A percentile compares a stretch with the other conserved stretches of the same genome.
These are phyloP conservation scores for Chymomyza procnemis DNA, from an alignment of 2,888 invertebrate species.

Conservation along the genomic window DNA sequence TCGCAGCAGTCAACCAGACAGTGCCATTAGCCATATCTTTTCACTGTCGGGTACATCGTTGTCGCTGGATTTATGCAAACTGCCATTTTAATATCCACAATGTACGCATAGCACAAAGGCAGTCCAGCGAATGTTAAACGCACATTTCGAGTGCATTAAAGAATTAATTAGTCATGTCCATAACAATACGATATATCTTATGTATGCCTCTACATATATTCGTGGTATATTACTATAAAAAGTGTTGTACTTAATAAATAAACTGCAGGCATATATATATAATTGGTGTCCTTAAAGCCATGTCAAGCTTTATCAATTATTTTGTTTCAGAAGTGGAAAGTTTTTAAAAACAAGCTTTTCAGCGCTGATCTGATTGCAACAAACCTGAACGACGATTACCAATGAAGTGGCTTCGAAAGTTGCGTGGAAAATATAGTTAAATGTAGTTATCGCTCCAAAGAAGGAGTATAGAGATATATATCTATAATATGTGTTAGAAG, in stretches of 20 bases:
- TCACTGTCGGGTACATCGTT: conserved; percentile 13
- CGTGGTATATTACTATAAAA: background rate
- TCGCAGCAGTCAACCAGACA: conserved; percentile 19
- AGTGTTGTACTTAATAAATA: background rate
- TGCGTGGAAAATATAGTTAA: too few species aligned
- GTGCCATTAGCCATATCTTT: conserved; percentile 62
- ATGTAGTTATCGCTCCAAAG: too few species aligned
- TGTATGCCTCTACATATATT: background rate
- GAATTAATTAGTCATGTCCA: conserved; percentile 56
- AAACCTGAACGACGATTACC: too few species aligned
- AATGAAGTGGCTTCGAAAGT: too few species aligned
- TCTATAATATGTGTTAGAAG: too few species aligned
- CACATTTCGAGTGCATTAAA: conserved; percentile 59
- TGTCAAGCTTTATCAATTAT: too few species aligned
- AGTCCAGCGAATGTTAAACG: conserved; percentile 37
- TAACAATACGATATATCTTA: background rate
- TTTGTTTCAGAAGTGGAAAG: too few species aligned
- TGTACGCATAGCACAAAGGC: background rate
- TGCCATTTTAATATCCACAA: conserved; percentile 35
- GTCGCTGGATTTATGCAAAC: conserved; percentile 50
- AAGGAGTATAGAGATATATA: too few species aligned
- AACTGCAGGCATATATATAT: too few species aligned
- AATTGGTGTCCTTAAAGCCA: too few species aligned
- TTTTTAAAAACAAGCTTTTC: too few species aligned
- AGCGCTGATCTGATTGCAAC: too few species aligned